Evolutionary conservation across 1,140 invertebrate genomes (phyloP).

Genomic region (Coptotermes formosanus): DNA sequence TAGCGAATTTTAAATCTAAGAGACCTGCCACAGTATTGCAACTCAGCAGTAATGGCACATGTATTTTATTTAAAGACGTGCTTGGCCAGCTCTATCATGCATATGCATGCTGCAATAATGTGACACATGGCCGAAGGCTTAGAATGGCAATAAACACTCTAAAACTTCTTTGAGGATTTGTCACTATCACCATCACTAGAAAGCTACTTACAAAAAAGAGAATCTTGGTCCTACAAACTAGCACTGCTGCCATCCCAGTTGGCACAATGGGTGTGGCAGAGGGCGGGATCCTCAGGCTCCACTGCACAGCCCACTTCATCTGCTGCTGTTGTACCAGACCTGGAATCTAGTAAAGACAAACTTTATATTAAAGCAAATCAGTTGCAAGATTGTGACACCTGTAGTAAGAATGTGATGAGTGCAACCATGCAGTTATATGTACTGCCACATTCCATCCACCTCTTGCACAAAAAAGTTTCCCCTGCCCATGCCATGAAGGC

Average conservation of each 20-base stretch:
- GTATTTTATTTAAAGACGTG: too few species aligned
- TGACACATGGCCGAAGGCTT: too few species aligned
- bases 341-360: constrained; percentile 51
- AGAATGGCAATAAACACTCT: too few species aligned
- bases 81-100: too few species aligned
- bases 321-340: constrained; percentile 62
- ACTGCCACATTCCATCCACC: neutral
- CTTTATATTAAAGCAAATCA: neutral
- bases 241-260: constrained; percentile 77
- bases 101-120: too few species aligned
- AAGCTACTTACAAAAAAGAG: constrained; percentile 76
- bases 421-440: neutral
- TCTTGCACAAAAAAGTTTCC: too few species aligned
- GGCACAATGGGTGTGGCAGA: constrained; percentile 80
- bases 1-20: too few species aligned
- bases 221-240: constrained; percentile 81
- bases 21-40: too few species aligned
- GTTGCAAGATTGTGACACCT: constrained; percentile 23
- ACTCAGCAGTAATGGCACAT: too few species aligned
- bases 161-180: too few species aligned
- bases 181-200: too few species aligned
- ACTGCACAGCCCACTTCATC: constrained; percentile 82
- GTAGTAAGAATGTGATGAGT: neutral
- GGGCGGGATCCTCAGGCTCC: constrained; percentile 87
- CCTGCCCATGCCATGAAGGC: too few species aligned